Conservation (phyloP, 2,888 invertebrate genomes). For the Pseudanteris insignis region DNA sequence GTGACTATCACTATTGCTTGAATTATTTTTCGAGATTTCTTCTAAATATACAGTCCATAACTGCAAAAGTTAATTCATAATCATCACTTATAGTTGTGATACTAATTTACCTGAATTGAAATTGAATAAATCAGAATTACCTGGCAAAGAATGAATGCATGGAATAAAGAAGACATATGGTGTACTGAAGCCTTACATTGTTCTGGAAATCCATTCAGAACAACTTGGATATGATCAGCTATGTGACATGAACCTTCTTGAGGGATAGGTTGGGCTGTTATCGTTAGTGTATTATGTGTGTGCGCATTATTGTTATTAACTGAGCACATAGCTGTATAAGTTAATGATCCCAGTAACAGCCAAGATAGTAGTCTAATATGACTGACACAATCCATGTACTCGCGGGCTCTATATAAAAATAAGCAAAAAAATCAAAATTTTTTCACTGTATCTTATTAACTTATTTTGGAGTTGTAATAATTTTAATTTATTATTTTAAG, state of each 20-base stretch:
- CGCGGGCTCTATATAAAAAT: slow-evolving; percentile 76
- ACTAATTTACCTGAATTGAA: no score
- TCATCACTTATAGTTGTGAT: no score
- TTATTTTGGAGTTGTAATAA: no score
- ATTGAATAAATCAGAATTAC: no score
- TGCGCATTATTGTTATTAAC: slow-evolving; percentile 56
- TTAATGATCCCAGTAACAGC: slow-evolving; percentile 94
- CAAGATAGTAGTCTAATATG: slow-evolving; percentile 95
- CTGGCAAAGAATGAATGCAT: slow-evolving; percentile 97
- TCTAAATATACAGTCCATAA: slow-evolving; percentile 99
- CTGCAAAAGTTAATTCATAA: no score
- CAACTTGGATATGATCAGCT: slow-evolving; percentile 96
- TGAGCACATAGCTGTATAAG: slow-evolving; percentile 78
- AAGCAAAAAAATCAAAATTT: no score
- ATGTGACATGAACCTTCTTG: slow-evolving; percentile 96
- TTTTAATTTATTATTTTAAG: no score
- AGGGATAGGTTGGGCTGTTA: slow-evolving; percentile 85
- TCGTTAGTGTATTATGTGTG: slow-evolving; percentile 61
- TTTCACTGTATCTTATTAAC: no score
- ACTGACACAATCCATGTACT: slow-evolving; percentile 93
- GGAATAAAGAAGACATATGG: slow-evolving; percentile 96
- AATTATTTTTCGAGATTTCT: slow-evolving; percentile 76
- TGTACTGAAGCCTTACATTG: slow-evolving; percentile 90
- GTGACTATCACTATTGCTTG: slow-evolving; percentile 77
- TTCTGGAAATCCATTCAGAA: slow-evolving; percentile 96